A percentile compares a stretch with the other conserved stretches of the same genome.
These are phyloP conservation scores for Parazoanthus atlanticus DNA, from an alignment of 92 coral and sea anemone genomes.

Conservation along the genomic window DNA sequence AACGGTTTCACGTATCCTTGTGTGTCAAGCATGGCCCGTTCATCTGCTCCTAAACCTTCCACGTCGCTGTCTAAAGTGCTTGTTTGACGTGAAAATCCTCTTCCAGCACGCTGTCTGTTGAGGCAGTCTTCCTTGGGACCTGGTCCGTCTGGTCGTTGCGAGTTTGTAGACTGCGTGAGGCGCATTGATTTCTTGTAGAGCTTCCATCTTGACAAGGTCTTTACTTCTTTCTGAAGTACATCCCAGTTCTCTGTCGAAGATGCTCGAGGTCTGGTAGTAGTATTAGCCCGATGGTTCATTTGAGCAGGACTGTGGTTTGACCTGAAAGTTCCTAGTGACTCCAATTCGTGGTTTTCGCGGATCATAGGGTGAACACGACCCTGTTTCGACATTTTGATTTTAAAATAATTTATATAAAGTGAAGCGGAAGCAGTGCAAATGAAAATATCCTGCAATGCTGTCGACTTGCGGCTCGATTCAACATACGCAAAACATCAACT, in stretches of 20 bases:
- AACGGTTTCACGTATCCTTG: conserved; percentile 69
- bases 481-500: background rate
- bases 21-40: conserved; percentile 62
- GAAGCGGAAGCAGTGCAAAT: background rate
- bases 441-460: background rate
- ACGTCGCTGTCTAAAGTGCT: conserved; percentile 94
- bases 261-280: conserved; percentile 27
- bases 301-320: conserved; percentile 6
- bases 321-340: background rate
- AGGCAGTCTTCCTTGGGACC: conserved; percentile 35
- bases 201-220: conserved; percentile 78
- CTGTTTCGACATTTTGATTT: conserved; percentile 66
- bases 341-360: conserved; percentile 37
- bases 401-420: background rate
- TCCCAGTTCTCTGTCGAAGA: conserved; percentile 67
- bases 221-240: conserved; percentile 58
- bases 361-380: conserved; percentile 74
- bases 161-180: background rate
- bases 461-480: background rate
- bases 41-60: conserved; percentile 67
- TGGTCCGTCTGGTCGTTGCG: conserved; percentile 37
- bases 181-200: conserved; percentile 76
- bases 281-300: conserved; percentile 8
- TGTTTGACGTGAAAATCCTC: conserved; percentile 26
- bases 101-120: background rate